Evolutionary conservation across 2,797 vertebrate species (phyloP), one percentile per base, ranked within the genome.

Genomic region (Cryptoprocta ferox): DNA sequence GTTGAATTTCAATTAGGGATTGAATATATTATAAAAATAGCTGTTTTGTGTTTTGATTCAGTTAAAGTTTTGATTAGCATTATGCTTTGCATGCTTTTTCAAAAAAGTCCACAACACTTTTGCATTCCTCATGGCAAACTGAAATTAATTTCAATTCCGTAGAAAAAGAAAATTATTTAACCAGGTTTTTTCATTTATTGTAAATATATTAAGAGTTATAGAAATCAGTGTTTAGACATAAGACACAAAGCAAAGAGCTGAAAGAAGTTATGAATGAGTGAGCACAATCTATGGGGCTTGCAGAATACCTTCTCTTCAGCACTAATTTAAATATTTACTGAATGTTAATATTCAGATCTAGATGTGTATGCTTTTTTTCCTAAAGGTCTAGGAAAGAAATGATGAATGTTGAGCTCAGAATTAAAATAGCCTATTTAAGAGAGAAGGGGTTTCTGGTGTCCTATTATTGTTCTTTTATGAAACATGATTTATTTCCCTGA

Each of bases 251-350:
- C 61, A 85, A 91, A 97, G 70, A 83, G 13, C 45, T 90, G 48
- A 97, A 94, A 91, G 53, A 96, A 96, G 92, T 79, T 94, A 96
- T 94, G 94, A 96, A 81, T 95, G 95, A 91, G 39, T 92, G 84
- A 98, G 30, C 92, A 96, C 59, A 88, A 65, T 83, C 48, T 92
- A 73, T 66, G 89, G 70, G 19, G 85, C 11, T 96, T 95, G 39
- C 65, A 90, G 30, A 97, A 76, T 76, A 96, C 28, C 37, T 16
- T 95, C 28, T 93, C 59, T 96, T 93, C 79, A 73, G 83, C n/a
- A 83, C 53, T 86, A 84, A 97, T 93, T 98, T 96, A 97, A 97
- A 97, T 97, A 96, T 97, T 97, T 97, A 92, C 81, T 91, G 66
- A 96, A 78, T 82, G 39, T 95, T 97, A 92, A 81, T 96, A 93